Base-by-base conservation (phyloP, 2,888 invertebrate species). In the Hyposoter dolosus region DNA sequence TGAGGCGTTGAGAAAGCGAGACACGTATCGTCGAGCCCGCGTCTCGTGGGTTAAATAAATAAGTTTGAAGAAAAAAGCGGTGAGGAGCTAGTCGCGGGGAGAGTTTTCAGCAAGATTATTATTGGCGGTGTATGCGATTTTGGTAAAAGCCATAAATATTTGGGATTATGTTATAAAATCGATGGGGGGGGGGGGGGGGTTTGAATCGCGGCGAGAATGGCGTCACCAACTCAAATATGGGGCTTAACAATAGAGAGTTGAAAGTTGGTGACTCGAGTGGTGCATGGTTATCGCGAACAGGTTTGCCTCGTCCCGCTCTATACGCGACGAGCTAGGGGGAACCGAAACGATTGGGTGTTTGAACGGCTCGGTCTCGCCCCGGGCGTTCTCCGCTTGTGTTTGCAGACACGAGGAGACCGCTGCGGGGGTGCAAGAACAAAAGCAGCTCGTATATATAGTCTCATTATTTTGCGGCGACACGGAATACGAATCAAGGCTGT, bases 321-420 rank as follows among this genome's bases (percentile, higher is more conserved):
- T 12, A 9, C 9, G n/a, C n/a, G 50, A 19, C n/a, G 50, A 50
- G 85, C 35, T 4, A 35, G 35, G 89, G 91, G 92, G 82, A 90
- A 90, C 90, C 89, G 88, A 90, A 90, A 90, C 91, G 92, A 93
- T 93, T 91, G 92, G 91, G 83, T 93, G 92, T 93, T 93, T 93
- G 93, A 93, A 93, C 90, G 90, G 90, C 89, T 7, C 10, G 90
- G 89, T 90, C 90, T 90, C 90, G 92, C 93, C 92, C 88, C 90
- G 87, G 91, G 93, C 93, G 84, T 87, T 85, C 79, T 74, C 86
- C 66, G 84, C 40, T 40, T 9, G 40, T 93, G 92, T 92, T 92
- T 92, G 92, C 92, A 88, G 91, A 92, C 91, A 90, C 90, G 32
- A 60, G 15, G 60, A 40, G 40, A 40, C 40, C 40, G 28, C 12